Conservation (phyloP, 2,113 vertebrate species). For the Nibea coibor region DNA sequence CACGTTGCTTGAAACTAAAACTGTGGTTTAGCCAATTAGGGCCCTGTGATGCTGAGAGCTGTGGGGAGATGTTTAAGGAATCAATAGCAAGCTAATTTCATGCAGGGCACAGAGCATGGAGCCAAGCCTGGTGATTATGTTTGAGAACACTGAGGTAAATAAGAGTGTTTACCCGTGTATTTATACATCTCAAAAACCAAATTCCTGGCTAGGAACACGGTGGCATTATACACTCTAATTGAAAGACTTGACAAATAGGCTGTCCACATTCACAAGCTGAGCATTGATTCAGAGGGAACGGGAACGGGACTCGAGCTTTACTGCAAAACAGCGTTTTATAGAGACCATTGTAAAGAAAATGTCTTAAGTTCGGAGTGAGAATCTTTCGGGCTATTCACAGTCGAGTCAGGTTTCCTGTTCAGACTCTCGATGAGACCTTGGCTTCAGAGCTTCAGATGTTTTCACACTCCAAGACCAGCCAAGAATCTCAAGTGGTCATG, state of each 20-base stretch:
- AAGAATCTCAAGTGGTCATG: constrained; percentile 77
- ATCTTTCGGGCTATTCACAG: constrained; percentile 59
- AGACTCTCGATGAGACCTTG: constrained; percentile 63
- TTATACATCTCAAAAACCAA: constrained; percentile 69
- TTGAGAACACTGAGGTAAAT: constrained; percentile 70
- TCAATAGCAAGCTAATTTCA: constrained; percentile 77
- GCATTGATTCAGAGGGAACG: constrained; percentile 55
- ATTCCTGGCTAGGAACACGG: constrained; percentile 56
- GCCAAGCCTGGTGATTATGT: constrained; percentile 73
- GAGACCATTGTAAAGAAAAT: constrained; percentile 34
- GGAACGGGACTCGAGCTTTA: constrained; percentile 39
- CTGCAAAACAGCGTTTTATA: constrained; percentile 54
- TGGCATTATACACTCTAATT: constrained; percentile 64
- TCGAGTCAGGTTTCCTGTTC: constrained; percentile 66
- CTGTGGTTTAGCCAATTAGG: constrained; percentile 58
- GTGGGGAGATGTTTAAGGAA: constrained; percentile 58
- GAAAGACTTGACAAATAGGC: constrained; percentile 77
- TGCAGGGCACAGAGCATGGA: constrained; percentile 65
- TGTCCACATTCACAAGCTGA: constrained; percentile 65
- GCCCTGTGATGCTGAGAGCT: constrained; percentile 42
- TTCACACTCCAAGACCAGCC: constrained; percentile 61
- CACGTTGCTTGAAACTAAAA: constrained; percentile 43
- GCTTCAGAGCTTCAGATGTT: constrained; percentile 66
- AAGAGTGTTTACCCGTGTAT: constrained; percentile 72
- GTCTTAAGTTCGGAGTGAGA: constrained; percentile 43